phyloP scores from a whole-genome alignment of 2,113 vertebrate genomes.

The Apteryx mantelli region DNA sequence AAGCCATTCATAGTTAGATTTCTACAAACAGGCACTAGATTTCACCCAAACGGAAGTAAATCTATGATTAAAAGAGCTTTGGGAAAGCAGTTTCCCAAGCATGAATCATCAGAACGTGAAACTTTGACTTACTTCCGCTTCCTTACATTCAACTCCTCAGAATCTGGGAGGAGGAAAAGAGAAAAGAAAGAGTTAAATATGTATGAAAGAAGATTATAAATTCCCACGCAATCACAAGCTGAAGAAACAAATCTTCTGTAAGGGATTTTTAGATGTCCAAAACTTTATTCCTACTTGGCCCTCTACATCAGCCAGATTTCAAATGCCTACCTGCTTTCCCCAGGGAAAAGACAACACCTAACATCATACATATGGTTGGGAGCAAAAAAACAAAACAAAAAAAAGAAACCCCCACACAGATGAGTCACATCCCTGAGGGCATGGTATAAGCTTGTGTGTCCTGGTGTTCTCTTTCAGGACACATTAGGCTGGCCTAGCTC shows the following conservation, averaged over 20 bases:
- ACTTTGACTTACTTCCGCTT: constrained; percentile 82
- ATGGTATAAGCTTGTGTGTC: neutral
- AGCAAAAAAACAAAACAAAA: neutral
- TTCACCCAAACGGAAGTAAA: neutral
- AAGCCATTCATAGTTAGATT: neutral
- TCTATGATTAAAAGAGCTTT: neutral
- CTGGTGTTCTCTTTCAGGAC: constrained; percentile 36
- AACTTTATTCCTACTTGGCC: neutral
- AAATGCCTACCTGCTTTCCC: neutral
- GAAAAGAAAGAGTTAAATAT: neutral
- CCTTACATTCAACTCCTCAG: constrained; percentile 77
- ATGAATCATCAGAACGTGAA: neutral
- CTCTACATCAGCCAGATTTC: neutral
- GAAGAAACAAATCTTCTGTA: neutral
- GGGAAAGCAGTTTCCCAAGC: neutral
- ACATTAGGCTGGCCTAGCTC: constrained; percentile 10
- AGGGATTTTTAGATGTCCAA: neutral
- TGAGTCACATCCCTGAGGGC: constrained; percentile 27
- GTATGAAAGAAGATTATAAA: neutral
- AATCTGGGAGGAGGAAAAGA: constrained; percentile 41
- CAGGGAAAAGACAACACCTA: neutral
- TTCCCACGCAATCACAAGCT: neutral
- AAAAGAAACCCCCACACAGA: neutral
- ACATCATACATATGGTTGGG: neutral
- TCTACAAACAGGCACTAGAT: neutral